Percentiles rank a stretch among this genome's conserved stretches.
phyloP scores from a whole-genome alignment of 2,797 vertebrate genomes.

The Ptychobarbus kaznakovi region DNA sequence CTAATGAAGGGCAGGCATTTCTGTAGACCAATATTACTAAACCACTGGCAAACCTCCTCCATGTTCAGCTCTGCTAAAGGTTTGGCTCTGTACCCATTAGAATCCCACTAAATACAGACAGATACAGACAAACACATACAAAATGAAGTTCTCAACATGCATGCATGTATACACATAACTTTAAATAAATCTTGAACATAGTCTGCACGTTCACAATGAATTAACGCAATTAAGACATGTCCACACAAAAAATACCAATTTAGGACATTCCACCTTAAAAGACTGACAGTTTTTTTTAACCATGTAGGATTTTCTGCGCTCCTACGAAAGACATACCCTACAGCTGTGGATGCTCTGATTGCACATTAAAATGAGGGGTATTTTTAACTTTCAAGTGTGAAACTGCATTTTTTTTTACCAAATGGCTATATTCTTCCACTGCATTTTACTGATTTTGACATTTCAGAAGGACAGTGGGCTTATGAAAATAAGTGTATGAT shows the following conservation, averaged over 20 bases:
- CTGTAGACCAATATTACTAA: slow-evolving; percentile 73
- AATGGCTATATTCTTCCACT: background rate
- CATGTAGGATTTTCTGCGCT: background rate
- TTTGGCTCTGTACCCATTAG: slow-evolving; percentile 69
- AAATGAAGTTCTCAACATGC: background rate
- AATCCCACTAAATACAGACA: slow-evolving; percentile 63
- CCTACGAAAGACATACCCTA: background rate
- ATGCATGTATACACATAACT: slow-evolving; percentile 56
- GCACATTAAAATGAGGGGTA: background rate
- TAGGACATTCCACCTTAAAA: slow-evolving; percentile 21
- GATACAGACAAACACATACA: slow-evolving; percentile 23
- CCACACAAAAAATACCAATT: background rate
- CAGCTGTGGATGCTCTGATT: background rate
- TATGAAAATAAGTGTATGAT: background rate
- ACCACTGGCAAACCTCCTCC: slow-evolving; percentile 81
- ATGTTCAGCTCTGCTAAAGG: slow-evolving; percentile 76
- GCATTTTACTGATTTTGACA: background rate
- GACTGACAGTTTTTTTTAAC: slow-evolving; percentile 16
- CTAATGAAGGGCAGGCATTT: slow-evolving; percentile 80
- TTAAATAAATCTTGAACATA: slow-evolving; percentile 8
- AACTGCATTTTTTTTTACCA: background rate
- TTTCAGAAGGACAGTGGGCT: background rate
- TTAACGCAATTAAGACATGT: slow-evolving; percentile 1
- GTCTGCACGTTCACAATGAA: background rate
- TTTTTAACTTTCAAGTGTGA: background rate